phyloP scores from a whole-genome alignment of 2,797 vertebrate genomes.

The Hemitrygon akajei region DNA sequence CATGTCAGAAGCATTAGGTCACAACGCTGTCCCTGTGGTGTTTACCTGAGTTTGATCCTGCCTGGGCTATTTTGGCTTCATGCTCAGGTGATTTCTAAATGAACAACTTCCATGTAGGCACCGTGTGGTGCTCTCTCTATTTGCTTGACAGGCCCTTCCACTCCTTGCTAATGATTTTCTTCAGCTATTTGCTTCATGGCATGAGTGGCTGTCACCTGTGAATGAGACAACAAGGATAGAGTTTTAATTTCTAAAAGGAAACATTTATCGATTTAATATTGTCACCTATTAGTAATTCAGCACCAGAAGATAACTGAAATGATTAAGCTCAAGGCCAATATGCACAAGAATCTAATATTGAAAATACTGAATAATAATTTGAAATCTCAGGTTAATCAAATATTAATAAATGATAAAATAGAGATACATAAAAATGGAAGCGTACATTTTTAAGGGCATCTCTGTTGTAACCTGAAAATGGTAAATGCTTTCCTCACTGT shows the following conservation, averaged over 20 bases:
- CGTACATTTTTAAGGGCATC: neutral
- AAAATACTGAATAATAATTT: neutral
- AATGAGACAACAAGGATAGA: neutral
- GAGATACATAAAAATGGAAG: neutral
- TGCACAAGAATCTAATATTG: neutral
- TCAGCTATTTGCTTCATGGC: neutral
- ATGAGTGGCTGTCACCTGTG: neutral
- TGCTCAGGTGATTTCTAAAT: neutral
- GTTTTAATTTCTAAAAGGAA: neutral
- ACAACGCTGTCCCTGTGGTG: neutral
- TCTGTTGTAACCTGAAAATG: neutral
- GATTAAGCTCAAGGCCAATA: neutral
- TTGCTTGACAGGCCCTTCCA: neutral
- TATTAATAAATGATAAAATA: no score
- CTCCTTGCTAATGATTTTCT: neutral
- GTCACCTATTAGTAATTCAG: neutral
- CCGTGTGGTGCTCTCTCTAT: neutral
- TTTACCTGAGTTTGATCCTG: neutral
- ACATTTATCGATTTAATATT: neutral
- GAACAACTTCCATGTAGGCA: neutral
- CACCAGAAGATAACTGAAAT: neutral
- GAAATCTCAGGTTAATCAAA: constrained; percentile 7
- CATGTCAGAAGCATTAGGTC: neutral
- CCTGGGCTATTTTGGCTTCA: neutral
- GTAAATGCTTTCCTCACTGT: neutral